Evolutionary conservation across 2,888 invertebrate genomes (phyloP).

Genomic region (Hypomecis atomaria): DNA sequence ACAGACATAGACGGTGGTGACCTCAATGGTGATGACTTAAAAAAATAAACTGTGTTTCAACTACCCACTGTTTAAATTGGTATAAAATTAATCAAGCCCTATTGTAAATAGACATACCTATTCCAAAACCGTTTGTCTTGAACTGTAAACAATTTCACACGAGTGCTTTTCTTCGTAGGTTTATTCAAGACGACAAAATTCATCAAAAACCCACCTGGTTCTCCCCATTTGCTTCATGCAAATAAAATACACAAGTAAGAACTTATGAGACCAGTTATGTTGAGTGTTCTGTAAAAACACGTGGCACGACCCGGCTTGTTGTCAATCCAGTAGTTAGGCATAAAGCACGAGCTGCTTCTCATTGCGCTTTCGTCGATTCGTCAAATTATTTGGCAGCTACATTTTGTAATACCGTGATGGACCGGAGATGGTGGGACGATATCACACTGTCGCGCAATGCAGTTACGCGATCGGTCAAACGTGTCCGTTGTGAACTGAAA

Average conservation of each 20-base stretch:
- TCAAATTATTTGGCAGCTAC: conserved; percentile 32
- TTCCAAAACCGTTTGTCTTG: conserved; percentile 6
- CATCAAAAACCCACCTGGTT: conserved; percentile 76
- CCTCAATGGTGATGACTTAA: background rate
- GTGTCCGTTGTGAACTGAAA: too few species aligned
- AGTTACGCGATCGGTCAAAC: too few species aligned
- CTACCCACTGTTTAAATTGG: background rate
- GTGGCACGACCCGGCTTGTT: conserved; percentile 61
- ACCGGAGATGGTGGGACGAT: conserved; percentile 15
- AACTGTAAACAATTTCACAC: conserved; percentile 33
- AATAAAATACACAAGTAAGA: conserved; percentile 81
- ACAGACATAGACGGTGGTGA: too few species aligned
- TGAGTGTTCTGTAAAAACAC: conserved; percentile 56
- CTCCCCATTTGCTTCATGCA: conserved; percentile 81
- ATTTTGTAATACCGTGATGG: conserved; percentile 34
- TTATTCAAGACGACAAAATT: conserved; percentile 80
- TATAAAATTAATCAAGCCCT: background rate
- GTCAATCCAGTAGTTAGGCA: conserved; percentile 66
- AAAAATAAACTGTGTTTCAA: background rate
- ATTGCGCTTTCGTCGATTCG: conserved; percentile 33
- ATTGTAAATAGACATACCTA: conserved; percentile 7
- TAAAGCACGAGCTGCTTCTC: conserved; percentile 33
- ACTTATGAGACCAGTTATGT: conserved; percentile 54
- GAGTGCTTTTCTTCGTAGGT: conserved; percentile 76
- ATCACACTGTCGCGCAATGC: conserved; percentile 3